Conservation (phyloP, 2,888 invertebrate species). For the Corythucha ciliata region DNA sequence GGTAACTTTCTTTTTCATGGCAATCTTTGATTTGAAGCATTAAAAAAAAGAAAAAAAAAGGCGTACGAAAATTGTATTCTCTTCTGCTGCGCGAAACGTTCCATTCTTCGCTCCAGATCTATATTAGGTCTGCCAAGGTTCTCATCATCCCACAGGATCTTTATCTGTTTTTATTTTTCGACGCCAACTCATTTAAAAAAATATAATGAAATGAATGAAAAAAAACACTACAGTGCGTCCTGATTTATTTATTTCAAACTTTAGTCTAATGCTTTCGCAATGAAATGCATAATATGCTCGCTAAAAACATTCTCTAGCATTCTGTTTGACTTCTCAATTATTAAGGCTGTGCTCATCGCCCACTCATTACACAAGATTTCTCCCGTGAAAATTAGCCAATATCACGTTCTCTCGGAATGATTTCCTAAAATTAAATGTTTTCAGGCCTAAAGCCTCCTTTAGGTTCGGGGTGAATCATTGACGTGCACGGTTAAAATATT, state of each 20-base stretch:
- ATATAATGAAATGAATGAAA: too few species aligned
- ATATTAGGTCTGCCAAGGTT: too few species aligned
- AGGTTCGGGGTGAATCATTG: slow-evolving; percentile 1
- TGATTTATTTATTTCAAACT: too few species aligned
- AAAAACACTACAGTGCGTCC: too few species aligned
- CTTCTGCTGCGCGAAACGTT: not conserved
- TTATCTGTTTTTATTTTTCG: too few species aligned
- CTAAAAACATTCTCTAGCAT: too few species aligned
- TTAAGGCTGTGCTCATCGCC: not conserved
- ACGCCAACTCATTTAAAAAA: too few species aligned
- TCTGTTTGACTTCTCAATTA: too few species aligned
- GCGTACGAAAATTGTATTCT: not conserved
- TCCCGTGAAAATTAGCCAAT: not conserved
- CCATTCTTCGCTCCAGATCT: too few species aligned
- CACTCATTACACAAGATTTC: not conserved
- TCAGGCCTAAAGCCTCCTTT: not conserved
- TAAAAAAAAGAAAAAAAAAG: not conserved
- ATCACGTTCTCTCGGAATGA: not conserved
- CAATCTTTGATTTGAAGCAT: not conserved
- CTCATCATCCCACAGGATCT: too few species aligned
- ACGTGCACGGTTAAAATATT: not conserved
- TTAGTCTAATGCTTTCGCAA: too few species aligned
- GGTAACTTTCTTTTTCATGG: slow-evolving; percentile 11
- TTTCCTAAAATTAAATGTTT: not conserved
- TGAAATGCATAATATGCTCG: too few species aligned